Evolutionary conservation across 2,113 vertebrate genomes (phyloP).

Genomic region (Puffinus mauretanicus): DNA sequence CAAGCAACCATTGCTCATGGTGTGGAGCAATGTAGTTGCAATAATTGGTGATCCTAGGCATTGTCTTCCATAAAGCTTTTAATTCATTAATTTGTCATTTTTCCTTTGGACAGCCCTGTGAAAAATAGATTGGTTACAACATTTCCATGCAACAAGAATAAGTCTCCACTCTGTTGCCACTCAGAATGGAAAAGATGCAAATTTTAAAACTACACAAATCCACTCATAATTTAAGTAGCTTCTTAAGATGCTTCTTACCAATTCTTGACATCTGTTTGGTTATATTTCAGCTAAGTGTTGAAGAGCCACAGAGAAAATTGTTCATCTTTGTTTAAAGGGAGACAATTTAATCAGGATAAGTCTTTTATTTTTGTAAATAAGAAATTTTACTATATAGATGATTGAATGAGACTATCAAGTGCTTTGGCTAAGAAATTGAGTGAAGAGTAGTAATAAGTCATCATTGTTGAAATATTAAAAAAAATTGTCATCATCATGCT

Average conservation of each 20-base stretch:
- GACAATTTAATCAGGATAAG: not conserved
- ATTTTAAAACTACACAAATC: not conserved
- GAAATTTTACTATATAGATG: not conserved
- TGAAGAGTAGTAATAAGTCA: not conserved
- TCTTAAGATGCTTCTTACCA: not conserved
- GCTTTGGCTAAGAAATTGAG: not conserved
- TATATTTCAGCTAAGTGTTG: not conserved
- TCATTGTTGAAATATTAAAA: not conserved
- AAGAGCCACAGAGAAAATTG: not conserved
- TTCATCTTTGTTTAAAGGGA: not conserved
- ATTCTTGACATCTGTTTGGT: not conserved
- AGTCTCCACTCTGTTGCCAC: not conserved
- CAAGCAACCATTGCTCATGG: not conserved
- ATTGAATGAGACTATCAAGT: not conserved
- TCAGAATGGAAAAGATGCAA: not conserved
- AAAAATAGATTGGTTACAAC: not conserved
- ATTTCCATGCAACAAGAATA: not conserved
- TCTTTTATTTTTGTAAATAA: conserved; percentile 14
- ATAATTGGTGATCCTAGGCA: not conserved
- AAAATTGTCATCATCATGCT: not conserved
- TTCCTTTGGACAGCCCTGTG: not conserved
- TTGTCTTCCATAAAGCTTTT: not conserved
- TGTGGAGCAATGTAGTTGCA: not conserved
- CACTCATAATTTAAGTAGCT: not conserved
- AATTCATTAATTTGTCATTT: not conserved